These are phyloP conservation scores for Epinotia brunnichana DNA, from an alignment of 2,888 invertebrate species.

Conservation along the genomic window DNA sequence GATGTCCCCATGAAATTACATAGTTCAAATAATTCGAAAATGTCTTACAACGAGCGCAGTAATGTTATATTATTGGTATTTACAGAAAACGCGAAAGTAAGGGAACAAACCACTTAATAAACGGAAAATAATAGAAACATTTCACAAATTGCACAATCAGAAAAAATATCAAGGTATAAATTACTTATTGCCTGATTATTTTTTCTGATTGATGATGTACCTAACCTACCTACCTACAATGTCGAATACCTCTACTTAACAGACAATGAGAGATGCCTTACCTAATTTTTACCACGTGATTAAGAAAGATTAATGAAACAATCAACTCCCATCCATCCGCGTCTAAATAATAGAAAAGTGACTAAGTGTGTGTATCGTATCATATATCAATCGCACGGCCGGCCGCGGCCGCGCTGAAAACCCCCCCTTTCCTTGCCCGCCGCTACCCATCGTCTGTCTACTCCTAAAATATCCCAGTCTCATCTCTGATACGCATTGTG, in stretches of 20 bases:
- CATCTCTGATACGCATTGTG: constrained; percentile 42
- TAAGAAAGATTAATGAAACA: constrained; percentile 8
- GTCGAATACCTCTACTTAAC: background rate
- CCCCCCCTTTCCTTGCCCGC: constrained; percentile 20
- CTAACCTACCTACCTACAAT: background rate
- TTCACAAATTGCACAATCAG: background rate
- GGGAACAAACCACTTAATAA: background rate
- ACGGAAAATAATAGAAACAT: background rate
- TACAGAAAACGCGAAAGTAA: too few relatives aligned
- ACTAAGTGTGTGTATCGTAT: constrained; percentile 45
- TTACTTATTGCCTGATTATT: too few relatives aligned
- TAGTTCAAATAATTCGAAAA: background rate
- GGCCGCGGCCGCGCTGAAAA: constrained; percentile 36
- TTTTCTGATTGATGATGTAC: too few relatives aligned
- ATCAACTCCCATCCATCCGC: constrained; percentile 17
- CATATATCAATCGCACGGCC: constrained; percentile 44
- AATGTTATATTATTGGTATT: background rate
- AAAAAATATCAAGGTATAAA: too few relatives aligned
- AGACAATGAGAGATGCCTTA: background rate
- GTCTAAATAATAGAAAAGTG: constrained; percentile 43
- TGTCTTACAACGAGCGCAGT: background rate
- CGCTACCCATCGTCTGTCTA: constrained; percentile 31
- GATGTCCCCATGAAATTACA: background rate
- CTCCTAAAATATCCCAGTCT: constrained; percentile 41
- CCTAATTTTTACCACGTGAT: background rate